phyloP scores from a whole-genome alignment of 2,797 vertebrate species.

The Vultur gryphus region DNA sequence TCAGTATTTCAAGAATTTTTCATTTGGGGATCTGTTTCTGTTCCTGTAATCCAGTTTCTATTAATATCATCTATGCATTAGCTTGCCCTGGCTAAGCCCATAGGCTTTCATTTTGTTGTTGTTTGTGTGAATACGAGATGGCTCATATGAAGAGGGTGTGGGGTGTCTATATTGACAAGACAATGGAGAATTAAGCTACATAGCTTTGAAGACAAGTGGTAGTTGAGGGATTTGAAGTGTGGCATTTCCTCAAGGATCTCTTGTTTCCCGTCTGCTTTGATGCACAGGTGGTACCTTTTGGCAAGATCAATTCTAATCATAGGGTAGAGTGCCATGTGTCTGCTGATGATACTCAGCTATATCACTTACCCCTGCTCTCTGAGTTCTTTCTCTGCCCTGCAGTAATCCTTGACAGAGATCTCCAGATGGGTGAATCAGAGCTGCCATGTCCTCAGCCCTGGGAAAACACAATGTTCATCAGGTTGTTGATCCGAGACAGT shows the following conservation, averaged over 20 bases:
- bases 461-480: neutral
- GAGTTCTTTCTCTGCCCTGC: neutral
- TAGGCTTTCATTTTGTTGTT: constrained; percentile 15
- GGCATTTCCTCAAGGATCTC: constrained; percentile 42
- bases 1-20: neutral
- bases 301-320: constrained; percentile 8
- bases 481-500: neutral
- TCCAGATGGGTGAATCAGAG: constrained; percentile 1
- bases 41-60: neutral
- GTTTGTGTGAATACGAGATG: neutral
- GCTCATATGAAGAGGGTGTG: neutral
- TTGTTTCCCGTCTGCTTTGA: constrained; percentile 24
- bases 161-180: neutral
- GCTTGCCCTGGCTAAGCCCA: neutral
- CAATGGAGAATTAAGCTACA: constrained; percentile 33
- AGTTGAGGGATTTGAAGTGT: constrained; percentile 46
- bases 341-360: neutral
- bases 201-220: constrained; percentile 28
- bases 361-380: neutral
- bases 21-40: neutral
- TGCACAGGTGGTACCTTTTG: constrained; percentile 30
- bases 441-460: neutral
- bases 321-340: neutral
- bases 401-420: neutral
- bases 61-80: neutral